Evolutionary conservation across 1,140 invertebrate species (phyloP), one percentile per base, ranked within the genome.

Genomic region (Dinoponera quadriceps): DNA sequence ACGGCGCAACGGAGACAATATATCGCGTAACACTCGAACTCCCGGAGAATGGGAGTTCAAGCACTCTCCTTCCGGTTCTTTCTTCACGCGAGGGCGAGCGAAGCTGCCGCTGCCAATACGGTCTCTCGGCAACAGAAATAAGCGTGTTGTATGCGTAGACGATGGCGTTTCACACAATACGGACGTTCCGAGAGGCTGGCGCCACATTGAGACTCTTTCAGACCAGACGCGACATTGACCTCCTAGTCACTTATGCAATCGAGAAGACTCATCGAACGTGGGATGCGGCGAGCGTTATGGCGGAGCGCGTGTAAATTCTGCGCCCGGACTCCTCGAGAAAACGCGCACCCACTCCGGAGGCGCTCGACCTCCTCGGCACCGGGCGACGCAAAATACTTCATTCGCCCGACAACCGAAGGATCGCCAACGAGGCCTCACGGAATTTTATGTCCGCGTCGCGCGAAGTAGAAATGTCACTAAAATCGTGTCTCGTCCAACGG

Each of bases 231-330:
- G 57, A 68, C 85, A 74, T 66, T 84, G 82, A 87, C 85, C 81
- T 83, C 55, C 62, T 74, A 81, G 49, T 87, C 85, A 59, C 86
- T 87, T 87, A 87, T 87, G 85, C 85, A 87, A 87, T 87, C 85
- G 63, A 55, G n/a, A 84, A 84, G 82, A 25, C 81, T 84, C 73
- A 81, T 87, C 86, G 86, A 86, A 87, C 68, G 74, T 48, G 69
- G 20, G 57, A 80, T 62, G 86, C 44, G 65, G 72, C 74, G 65
- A 57, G 13, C 81, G 82, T 86, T 83, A 86, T 78, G 66, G 71
- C 3, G 38, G 44, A 68, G 65, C 82, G 60, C 22, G 59, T 84
- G 80, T 87, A 87, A 87, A 87, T 87, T 69, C 69, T 81, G 74
- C 59, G 74, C 22, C 49, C 48, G 62, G 74, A 77, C 57, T 86